Evolutionary conservation across 2,888 invertebrate species (phyloP).

Genomic region (Erebia palarica): DNA sequence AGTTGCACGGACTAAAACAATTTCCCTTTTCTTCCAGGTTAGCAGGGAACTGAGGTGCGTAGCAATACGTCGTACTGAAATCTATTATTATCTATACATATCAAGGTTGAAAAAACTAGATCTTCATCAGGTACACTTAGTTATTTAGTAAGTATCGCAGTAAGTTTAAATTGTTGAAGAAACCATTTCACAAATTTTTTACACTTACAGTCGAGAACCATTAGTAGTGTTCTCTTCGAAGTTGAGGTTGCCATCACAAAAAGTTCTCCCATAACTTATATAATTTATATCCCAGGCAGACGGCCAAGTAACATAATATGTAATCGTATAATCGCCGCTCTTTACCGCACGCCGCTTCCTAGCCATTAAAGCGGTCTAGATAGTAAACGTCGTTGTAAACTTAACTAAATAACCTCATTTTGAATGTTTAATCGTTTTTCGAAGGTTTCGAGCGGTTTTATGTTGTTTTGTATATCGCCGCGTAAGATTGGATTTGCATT

Average conservation of each 20-base stretch:
- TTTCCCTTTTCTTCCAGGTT: too few relatives aligned
- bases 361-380: conserved; percentile 72
- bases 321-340: conserved; percentile 56
- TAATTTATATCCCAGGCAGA: conserved; percentile 67
- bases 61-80: too few relatives aligned
- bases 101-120: too few relatives aligned
- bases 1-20: too few relatives aligned
- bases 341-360: conserved; percentile 72
- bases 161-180: not conserved
- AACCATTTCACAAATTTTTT: not conserved
- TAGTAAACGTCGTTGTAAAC: conserved; percentile 76
- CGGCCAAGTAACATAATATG: conserved; percentile 58
- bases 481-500: conserved; percentile 41
- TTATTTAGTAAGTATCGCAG: too few relatives aligned
- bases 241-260: conserved; percentile 61
- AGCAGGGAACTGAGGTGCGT: too few relatives aligned
- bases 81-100: too few relatives aligned
- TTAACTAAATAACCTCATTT: conserved; percentile 68
- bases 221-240: conserved; percentile 33
- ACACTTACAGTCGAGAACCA: conserved; percentile 34
- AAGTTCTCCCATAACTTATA: conserved; percentile 69
- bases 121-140: too few relatives aligned
- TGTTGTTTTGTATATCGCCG: conserved; percentile 40
- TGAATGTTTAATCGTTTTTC: conserved; percentile 65
- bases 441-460: conserved; percentile 47